phyloP scores from a whole-genome alignment of 2,888 invertebrate genomes.

The Ctena decussata region DNA sequence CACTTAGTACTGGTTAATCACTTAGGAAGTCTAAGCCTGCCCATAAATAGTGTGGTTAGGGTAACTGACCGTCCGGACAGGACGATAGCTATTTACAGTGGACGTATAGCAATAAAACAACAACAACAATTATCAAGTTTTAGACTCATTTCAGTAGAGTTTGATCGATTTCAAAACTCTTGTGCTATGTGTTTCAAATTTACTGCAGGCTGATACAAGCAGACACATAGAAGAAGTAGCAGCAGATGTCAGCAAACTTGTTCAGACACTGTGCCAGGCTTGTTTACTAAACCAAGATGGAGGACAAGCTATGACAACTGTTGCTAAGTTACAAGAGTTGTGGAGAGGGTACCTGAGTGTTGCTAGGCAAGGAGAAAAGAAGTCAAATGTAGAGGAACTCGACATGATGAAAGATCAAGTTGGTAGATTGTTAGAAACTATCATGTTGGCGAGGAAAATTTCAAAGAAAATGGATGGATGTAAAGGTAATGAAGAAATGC shows the following conservation, averaged over 20 bases:
- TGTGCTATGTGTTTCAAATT: too few relatives aligned
- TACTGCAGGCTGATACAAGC: slow-evolving; percentile 90
- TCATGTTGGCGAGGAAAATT: slow-evolving; percentile 14
- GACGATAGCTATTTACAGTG: too few relatives aligned
- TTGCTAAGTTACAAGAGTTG: slow-evolving; percentile 62
- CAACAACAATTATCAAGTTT: too few relatives aligned
- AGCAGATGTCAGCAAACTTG: slow-evolving; percentile 87
- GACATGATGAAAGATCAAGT: slow-evolving; percentile 57
- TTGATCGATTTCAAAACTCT: too few relatives aligned
- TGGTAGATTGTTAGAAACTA: slow-evolving; percentile 20
- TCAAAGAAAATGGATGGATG: slow-evolving; percentile 5
- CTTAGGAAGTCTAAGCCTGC: too few relatives aligned
- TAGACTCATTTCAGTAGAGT: too few relatives aligned
- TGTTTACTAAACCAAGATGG: slow-evolving; percentile 43
- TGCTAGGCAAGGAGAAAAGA: slow-evolving; percentile 42
- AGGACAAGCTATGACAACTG: slow-evolving; percentile 29
- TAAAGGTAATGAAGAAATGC: too few relatives aligned
- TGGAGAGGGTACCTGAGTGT: slow-evolving; percentile 60
- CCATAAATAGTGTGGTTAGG: too few relatives aligned
- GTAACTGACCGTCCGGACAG: too few relatives aligned
- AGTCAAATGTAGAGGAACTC: slow-evolving; percentile 64
- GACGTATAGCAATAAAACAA: too few relatives aligned
- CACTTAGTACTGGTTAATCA: too few relatives aligned
- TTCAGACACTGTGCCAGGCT: slow-evolving; percentile 88
- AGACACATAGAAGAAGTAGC: slow-evolving; percentile 91